These are phyloP conservation scores for Sylvia atricapilla DNA, from an alignment of 2,113 vertebrate species.

Conservation along the genomic window DNA sequence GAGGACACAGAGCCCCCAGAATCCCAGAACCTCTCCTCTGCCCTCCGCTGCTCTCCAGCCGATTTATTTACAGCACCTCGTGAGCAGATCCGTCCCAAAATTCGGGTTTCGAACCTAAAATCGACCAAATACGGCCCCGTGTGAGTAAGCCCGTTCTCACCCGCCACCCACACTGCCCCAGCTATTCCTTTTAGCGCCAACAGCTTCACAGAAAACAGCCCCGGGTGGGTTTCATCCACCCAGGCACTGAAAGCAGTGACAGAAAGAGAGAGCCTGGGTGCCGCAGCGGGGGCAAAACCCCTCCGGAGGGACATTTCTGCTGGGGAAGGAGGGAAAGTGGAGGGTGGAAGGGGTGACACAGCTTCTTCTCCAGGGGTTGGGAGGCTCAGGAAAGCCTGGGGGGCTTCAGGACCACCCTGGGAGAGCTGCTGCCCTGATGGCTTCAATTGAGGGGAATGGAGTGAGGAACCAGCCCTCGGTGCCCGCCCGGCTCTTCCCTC, in stretches of 20 bases:
- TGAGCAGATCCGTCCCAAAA: neutral
- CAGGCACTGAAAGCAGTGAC: neutral
- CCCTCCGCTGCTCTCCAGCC: neutral
- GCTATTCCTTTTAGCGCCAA: neutral
- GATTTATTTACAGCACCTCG: rapidly evolving
- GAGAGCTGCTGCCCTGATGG: rapidly evolving
- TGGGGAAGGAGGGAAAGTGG: rapidly evolving
- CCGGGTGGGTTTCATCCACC: neutral
- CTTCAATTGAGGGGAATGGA: neutral
- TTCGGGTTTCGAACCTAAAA: neutral
- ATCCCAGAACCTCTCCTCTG: neutral
- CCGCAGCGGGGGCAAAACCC: rapidly evolving
- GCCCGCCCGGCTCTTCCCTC: neutral
- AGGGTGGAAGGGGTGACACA: neutral
- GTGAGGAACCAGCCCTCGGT: rapidly evolving
- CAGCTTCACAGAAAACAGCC: constrained; percentile 46
- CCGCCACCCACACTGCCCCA: constrained; percentile 26
- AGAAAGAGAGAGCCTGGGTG: neutral
- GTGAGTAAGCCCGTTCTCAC: constrained; percentile 20
- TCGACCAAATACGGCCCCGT: neutral
- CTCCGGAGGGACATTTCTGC: neutral
- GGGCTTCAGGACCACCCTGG: rapidly evolving
- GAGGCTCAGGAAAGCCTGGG: rapidly evolving
- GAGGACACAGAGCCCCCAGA: neutral
- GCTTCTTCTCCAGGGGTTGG: neutral